Conservation (phyloP, 2,113 vertebrate species). For the Cygnus atratus region DNA sequence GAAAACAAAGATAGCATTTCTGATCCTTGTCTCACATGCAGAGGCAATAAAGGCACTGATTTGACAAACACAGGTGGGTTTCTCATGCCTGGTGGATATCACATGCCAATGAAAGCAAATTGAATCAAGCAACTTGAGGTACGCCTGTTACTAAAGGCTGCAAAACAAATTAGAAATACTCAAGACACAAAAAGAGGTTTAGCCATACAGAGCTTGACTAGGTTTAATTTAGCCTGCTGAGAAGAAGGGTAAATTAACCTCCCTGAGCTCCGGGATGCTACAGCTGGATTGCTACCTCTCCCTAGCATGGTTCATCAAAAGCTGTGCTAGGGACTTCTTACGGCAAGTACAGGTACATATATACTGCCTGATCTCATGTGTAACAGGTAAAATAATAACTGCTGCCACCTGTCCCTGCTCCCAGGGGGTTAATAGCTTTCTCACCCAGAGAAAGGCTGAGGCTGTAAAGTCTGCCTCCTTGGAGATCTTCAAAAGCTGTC, state of each 20-base stretch:
- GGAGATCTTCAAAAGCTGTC: neutral
- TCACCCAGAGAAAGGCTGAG: neutral
- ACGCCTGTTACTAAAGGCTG: neutral
- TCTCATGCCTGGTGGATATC: neutral
- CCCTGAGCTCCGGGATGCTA: neutral
- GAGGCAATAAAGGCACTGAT: neutral
- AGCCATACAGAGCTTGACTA: neutral
- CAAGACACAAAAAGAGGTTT: neutral
- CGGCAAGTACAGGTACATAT: neutral
- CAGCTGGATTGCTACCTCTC: neutral
- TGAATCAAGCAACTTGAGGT: neutral
- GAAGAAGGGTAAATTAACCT: neutral
- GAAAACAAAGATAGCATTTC: neutral
- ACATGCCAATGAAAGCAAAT: neutral
- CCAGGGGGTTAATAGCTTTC: neutral
- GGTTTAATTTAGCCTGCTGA: neutral
- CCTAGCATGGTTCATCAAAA: neutral
- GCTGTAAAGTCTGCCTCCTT: neutral
- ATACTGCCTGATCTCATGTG: neutral
- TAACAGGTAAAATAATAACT: neutral
- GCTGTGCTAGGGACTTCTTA: neutral
- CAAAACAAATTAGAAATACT: slow-evolving; percentile 8
- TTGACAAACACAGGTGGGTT: neutral
- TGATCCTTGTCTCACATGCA: neutral
- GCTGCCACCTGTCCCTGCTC: neutral